Percentiles rank a stretch among this genome's conserved stretches.
Evolutionary conservation across 23 tunicate species (phyloP).

Genomic region (Phallusia fumigata): DNA sequence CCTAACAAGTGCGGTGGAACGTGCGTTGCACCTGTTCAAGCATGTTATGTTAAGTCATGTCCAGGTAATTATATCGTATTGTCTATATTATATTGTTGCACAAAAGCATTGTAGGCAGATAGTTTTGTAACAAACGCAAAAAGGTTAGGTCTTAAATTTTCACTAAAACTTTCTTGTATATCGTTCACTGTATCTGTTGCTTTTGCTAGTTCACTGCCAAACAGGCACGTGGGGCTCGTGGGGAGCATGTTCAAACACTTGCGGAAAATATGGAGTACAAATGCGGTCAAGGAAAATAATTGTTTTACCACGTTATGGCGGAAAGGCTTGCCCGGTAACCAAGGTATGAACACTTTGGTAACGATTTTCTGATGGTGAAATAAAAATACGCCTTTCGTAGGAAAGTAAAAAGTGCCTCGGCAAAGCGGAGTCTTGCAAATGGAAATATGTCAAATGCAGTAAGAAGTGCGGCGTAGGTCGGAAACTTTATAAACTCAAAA

Average conservation of each 20-base stretch:
- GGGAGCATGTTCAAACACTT: background rate
- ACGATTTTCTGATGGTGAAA: background rate
- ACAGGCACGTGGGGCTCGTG: background rate
- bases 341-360: background rate
- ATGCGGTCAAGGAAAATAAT: background rate
- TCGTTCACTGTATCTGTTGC: background rate
- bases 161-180: no score
- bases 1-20: background rate
- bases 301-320: background rate
- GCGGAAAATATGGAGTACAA: background rate
- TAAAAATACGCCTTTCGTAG: background rate
- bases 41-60: background rate
- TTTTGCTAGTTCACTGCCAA: background rate
- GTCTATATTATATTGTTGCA: no score
- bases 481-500: background rate
- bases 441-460: background rate
- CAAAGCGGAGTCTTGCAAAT: background rate
- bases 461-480: background rate
- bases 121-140: no score
- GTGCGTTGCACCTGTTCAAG: background rate
- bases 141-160: no score
- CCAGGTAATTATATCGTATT: no score
- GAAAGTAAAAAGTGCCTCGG: background rate
- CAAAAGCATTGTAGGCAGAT: no score
- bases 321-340: background rate